Evolutionary conservation across 2,113 vertebrate species (phyloP), one percentile per base, ranked within the genome.

Genomic region (Triplophysa siluroides): DNA sequence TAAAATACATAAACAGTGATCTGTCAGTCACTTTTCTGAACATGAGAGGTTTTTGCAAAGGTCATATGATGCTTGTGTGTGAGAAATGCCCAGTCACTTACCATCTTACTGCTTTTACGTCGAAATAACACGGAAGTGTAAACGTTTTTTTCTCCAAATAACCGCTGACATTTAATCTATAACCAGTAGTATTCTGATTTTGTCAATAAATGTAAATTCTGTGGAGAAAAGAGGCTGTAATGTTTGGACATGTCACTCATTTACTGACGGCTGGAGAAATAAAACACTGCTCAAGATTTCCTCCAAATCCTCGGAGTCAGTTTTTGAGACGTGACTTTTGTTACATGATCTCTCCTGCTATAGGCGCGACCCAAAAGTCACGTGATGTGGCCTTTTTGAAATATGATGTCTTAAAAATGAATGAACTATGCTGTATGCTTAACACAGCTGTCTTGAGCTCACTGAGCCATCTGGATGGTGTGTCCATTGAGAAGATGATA

Each of bases 351-450:
- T 56, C n/a, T 68, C 18, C 18, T 72, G 33, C 14, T 79, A 41
- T 43, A 29, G 45, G 14, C 68, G 33, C 64, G 38, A 75, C 72
- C 76, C 72, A 60, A 76, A 85, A 3, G 77, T 82, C 84, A 80
- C 66, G 85, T 86, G 85, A 90, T 90, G 16, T 4, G 87, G 84
- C 89, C 80, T 88, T 78, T 92, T 91, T 92, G 92, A 92, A 92
- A 93, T 92, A 91, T 85, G 91, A 93, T 91, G 89, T 90, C 87
- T 81, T 79, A 83, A 89, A 87, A 67, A 91, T 88, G 84, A 87
- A 92, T 87, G 85, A 89, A 91, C 91, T 90, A 90, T 90, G 88
- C 88, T 91, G 87, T 86, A 88, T 90, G 89, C 88, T 86, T 77
- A 83, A 79, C 85, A 88, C 91, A 93, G 92, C 89, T 92, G 92